A percentile compares a stretch with the other conserved stretches of the same genome.
Conservation (phyloP, 2,888 invertebrate species). For the Brachypterus glaber region DNA sequence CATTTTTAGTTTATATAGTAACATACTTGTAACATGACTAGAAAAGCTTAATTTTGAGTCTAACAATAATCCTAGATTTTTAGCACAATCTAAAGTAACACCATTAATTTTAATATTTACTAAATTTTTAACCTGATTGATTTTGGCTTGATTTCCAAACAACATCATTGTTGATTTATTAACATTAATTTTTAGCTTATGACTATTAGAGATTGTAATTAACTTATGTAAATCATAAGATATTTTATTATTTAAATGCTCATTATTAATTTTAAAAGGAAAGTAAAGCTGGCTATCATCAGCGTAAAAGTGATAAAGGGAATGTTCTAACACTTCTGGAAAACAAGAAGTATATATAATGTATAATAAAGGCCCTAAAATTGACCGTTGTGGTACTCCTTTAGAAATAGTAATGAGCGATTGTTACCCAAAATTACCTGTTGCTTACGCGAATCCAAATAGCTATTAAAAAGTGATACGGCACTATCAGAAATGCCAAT, state of each 20-base stretch:
- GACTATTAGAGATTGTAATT: not conserved
- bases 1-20: too few species aligned
- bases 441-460: not conserved
- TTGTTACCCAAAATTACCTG: not conserved
- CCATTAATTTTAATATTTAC: not conserved
- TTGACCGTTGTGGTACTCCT: not conserved
- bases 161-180: constrained; percentile 1
- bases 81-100: not conserved
- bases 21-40: constrained; percentile 1
- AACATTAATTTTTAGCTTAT: not conserved
- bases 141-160: not conserved
- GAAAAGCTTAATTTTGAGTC: too few species aligned
- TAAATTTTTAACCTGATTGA: constrained; percentile 1
- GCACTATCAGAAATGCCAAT: not conserved
- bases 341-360: too few species aligned
- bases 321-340: not conserved
- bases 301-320: not conserved
- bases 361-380: not conserved
- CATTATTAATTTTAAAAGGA: too few species aligned
- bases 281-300: not conserved
- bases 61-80: not conserved
- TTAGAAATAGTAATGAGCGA: not conserved
- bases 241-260: too few species aligned
- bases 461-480: not conserved
- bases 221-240: too few species aligned